Conservation (phyloP, 1,140 invertebrate species). For the Condylostylus longicornis region DNA sequence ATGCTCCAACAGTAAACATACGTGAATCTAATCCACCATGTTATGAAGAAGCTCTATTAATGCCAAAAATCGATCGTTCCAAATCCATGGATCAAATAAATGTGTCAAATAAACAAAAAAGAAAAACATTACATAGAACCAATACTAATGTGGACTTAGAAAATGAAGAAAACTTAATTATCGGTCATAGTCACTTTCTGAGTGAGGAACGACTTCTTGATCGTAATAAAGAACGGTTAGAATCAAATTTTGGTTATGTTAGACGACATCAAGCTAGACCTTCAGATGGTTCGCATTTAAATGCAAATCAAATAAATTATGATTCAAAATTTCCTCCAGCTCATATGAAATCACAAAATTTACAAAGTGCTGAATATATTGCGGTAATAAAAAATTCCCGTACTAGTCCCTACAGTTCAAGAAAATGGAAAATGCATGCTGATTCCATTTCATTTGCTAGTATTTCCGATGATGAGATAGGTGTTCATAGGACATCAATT, state of each 20-base stretch:
- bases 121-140: constrained; percentile 33
- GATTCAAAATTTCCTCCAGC: constrained; percentile 24
- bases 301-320: too few relatives aligned
- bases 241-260: constrained; percentile 15
- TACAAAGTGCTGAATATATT: constrained; percentile 27
- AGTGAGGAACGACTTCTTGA: constrained; percentile 30
- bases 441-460: too few relatives aligned
- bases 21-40: constrained; percentile 50
- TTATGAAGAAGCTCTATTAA: constrained; percentile 55
- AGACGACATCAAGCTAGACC: constrained; percentile 20
- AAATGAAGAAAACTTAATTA: constrained; percentile 26
- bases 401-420: constrained; percentile 28
- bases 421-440: too few relatives aligned
- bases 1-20: constrained; percentile 39
- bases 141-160: constrained; percentile 24
- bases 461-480: too few relatives aligned
- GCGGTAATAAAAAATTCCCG: constrained; percentile 29
- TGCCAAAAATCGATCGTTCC: constrained; percentile 45
- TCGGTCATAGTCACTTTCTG: constrained; percentile 25
- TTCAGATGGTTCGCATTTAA: constrained; percentile 25
- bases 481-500: too few relatives aligned
- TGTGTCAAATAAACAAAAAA: constrained; percentile 18
- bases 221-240: constrained; percentile 21
- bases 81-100: constrained; percentile 39
- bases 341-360: constrained; percentile 23